phyloP scores from a whole-genome alignment of 2,113 vertebrate genomes.

The Mola mola region DNA sequence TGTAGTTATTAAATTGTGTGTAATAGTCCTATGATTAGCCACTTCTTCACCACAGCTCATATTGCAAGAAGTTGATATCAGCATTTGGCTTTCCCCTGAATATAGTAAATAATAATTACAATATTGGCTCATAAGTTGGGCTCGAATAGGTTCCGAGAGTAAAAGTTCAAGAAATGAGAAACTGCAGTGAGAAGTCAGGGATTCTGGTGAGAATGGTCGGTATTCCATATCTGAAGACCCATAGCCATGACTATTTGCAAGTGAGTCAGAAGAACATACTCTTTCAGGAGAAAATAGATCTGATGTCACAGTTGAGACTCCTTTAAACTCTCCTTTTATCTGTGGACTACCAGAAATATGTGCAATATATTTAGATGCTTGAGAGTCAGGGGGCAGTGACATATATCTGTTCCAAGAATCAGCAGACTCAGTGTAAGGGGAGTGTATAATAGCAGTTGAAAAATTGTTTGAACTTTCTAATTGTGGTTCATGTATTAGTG shows the following conservation, averaged over 20 bases:
- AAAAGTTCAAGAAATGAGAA: constrained; percentile 76
- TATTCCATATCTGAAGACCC: constrained; percentile 15
- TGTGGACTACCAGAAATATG: constrained; percentile 4
- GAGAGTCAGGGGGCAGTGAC: constrained; percentile 11
- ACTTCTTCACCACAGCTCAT: background rate
- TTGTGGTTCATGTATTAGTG: background rate
- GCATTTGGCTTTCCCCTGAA: constrained; percentile 32
- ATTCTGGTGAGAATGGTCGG: constrained; percentile 64
- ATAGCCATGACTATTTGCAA: constrained; percentile 2
- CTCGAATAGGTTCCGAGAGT: constrained; percentile 59
- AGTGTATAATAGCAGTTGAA: constrained; percentile 3
- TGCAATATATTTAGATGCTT: constrained; percentile 12
- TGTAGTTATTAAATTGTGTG: background rate
- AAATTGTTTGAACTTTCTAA: background rate
- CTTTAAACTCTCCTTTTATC: constrained; percentile 10
- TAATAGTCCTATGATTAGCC: background rate
- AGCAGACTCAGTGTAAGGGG: constrained; percentile 5
- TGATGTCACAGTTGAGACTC: constrained; percentile 18
- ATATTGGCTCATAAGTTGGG: constrained; percentile 60
- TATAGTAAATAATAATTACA: constrained; percentile 74
- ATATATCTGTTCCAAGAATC: background rate
- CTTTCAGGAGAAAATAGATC: constrained; percentile 12
- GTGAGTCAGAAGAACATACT: constrained; percentile 14
- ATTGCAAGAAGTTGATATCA: background rate
- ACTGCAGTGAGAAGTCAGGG: constrained; percentile 70